Evolutionary conservation across 1,140 invertebrate genomes (phyloP), one percentile per base, ranked within the genome.

Genomic region (Drosophila watanabei): DNA sequence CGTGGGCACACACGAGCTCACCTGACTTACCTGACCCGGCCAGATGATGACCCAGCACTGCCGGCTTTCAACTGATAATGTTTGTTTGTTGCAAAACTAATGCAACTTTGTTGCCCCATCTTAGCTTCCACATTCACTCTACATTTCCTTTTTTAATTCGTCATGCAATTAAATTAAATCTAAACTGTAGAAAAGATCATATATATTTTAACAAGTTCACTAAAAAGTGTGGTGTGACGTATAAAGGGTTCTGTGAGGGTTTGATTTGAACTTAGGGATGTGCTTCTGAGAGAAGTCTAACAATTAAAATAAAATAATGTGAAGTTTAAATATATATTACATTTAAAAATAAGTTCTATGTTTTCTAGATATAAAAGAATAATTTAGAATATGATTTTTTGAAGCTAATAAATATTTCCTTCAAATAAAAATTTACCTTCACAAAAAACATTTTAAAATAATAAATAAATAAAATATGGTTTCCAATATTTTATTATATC

Each of bases 1-100:
- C 20, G 54, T 37, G 13, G 64, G 13, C 58, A 45, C 56, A 45
- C 56, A 46, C 58, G 32, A 45, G 61, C 37, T 33, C 13, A 59
- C 52, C 59, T 64, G 14, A 57, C 54, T 56, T 48, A 16, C 33
- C 35, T 68, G 60, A 68, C 63, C 63, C 54, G 52, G 4, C 28
- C 20, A n/a, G n/a, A 24, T 69, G 66, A 69, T 68, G 62, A 69
- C 65, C 64, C 46, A 32, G 65, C 61, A 66, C 65, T 64, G 60
- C 46, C 16, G 39, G 28, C 64, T 2, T 20, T 9, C 20, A 43
- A 9, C 54, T 73, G 57, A 73, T 61, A 41, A 43, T 73, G 49
- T 75, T 32, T 49, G 51, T 73, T 54, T 75, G 57, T 60, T 70
- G 46, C 54, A 39, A 57, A 57, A 57, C 54, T 39, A 57, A 28